A percentile compares a stretch with the other conserved stretches of the same genome.
Conservation (phyloP, 2,888 invertebrate genomes). For the Dilophus febrilis region DNA sequence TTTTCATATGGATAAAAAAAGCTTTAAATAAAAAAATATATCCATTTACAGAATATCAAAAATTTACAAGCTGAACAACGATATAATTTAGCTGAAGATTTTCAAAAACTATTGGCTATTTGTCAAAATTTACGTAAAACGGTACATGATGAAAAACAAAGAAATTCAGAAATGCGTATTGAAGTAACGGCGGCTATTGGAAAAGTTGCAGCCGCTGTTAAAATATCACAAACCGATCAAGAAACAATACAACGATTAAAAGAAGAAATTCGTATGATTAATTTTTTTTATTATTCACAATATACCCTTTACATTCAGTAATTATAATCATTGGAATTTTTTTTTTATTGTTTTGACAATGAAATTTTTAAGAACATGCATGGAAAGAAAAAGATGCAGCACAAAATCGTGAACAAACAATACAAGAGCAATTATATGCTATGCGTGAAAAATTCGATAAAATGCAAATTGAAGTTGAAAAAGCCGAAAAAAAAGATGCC, state of each 20-base stretch:
- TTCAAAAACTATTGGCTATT: conserved; percentile 7
- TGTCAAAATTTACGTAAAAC: conserved; percentile 7
- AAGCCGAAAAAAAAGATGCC: conserved; percentile 15
- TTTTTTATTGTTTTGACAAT: too few species aligned
- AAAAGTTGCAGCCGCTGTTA: conserved; percentile 18
- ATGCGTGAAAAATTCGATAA: conserved; percentile 22
- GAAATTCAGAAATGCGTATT: conserved; percentile 17
- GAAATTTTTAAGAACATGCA: conserved; percentile 20
- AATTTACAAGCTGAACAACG: conserved; percentile 9
- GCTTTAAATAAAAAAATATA: too few species aligned
- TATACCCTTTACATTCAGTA: too few species aligned
- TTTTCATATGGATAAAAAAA: too few species aligned
- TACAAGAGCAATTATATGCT: conserved; percentile 23
- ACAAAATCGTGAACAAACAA: conserved; percentile 25
- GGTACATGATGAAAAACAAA: conserved; percentile 5
- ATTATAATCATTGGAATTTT: too few species aligned
- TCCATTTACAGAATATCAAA: conserved; percentile 6
- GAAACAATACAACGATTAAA: conserved; percentile 24
- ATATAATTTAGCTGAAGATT: conserved; percentile 7
- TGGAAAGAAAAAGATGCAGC: conserved; percentile 30
- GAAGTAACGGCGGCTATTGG: conserved; percentile 17
- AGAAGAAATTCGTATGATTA: conserved; percentile 26
- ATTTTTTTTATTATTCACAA: too few species aligned
- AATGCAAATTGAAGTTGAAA: conserved; percentile 20
- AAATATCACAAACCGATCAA: conserved; percentile 22